Conservation (phyloP, 2,888 invertebrate species). For the Trisateles emortualis region DNA sequence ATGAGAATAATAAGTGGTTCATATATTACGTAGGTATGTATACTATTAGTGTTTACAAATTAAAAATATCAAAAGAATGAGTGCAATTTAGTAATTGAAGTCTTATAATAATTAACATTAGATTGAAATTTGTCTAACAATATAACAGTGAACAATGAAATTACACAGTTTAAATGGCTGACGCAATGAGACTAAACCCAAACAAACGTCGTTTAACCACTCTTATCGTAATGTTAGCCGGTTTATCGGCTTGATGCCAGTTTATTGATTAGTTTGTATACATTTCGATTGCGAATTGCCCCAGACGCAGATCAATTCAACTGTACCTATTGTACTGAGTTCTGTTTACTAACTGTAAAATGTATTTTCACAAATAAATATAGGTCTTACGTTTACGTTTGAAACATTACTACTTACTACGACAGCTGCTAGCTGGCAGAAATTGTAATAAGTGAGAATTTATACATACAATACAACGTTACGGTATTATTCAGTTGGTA, state of each 20-base stretch:
- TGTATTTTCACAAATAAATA: slow-evolving; percentile 1
- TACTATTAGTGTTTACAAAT: too few species aligned
- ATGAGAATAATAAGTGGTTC: too few species aligned
- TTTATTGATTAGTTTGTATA: slow-evolving; percentile 25
- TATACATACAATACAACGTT: too few species aligned
- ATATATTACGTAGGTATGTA: too few species aligned
- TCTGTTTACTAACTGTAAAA: slow-evolving; percentile 1
- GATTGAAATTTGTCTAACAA: too few species aligned
- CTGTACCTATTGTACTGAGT: slow-evolving; percentile 14
- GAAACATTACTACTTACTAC: too few species aligned
- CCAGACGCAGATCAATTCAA: slow-evolving; percentile 22
- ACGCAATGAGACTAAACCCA: not conserved
- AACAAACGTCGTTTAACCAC: not conserved
- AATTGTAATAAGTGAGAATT: too few species aligned
- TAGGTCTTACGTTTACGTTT: not conserved
- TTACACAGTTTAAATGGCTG: not conserved
- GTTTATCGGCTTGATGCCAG: slow-evolving; percentile 17
- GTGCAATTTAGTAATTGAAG: too few species aligned
- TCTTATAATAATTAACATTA: too few species aligned
- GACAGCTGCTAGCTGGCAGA: too few species aligned
- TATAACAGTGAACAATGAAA: not conserved
- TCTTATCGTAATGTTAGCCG: slow-evolving; percentile 16
- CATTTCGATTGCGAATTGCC: slow-evolving; percentile 22
- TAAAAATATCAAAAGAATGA: too few species aligned
- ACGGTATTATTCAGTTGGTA: too few species aligned